Evolutionary conservation across 1,140 invertebrate genomes (phyloP), one percentile per base, ranked within the genome.

Genomic region (Daktulosphaira vitifoliae): DNA sequence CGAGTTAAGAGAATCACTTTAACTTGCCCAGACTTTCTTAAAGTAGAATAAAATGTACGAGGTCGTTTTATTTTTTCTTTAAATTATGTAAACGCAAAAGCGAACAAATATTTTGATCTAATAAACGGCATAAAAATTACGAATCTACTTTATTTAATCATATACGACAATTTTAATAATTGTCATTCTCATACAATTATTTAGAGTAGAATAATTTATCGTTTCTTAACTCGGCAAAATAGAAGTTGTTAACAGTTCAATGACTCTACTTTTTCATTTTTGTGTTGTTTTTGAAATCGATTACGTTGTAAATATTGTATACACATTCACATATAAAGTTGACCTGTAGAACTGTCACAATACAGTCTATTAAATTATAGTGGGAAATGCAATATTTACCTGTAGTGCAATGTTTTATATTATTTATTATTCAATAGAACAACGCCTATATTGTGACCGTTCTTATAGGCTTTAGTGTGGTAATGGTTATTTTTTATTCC

Each of bases 371-470:
- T 39, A 56, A 56, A 56, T 56, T 56, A 56, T 56, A 56, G 52
- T 56, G 52, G 52, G 52, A 56, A 56, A 56, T n/a, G 52, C 52
- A 39, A 33, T 54, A 54, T 54, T 54, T 54, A 54, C 52, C 33
- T 54, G 26, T 54, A n/a, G 51, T 6, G 26, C 18, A 18, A 37
- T 39, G 29, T 22, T 56, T 13, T 56, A 42, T 56, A 54, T 54
- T 56, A 56, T 56, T 56, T 56, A 56, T 56, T 56, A 56, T 56
- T 56, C 53, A 42, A 56, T 56, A 56, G 53, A 56, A 56, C 53
- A 42, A 56, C 53, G 53, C 53, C 53, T 56, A 42, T 56, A 25
- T 33, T 33, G 51, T 37, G 51, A 29, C 51, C 3, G 51, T 54
- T 54, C 20, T 29, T 4, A 37, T 18, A n/a, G 49, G 29, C 49